These are phyloP conservation scores for Campoplex capitator DNA, from an alignment of 2,888 invertebrate species.

Conservation along the genomic window DNA sequence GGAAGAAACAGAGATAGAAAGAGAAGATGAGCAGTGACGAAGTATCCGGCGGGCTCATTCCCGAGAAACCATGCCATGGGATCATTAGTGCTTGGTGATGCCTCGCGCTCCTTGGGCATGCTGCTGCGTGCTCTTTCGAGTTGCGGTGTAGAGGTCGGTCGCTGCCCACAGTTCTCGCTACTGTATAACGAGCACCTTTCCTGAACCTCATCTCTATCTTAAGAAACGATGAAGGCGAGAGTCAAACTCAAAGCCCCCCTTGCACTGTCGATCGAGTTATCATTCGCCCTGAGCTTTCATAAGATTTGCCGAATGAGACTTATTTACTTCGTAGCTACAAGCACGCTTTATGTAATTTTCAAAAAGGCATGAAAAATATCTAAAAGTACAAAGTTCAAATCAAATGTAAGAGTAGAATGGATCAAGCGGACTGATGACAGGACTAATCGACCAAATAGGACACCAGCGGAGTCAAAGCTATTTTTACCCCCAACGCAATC, in stretches of 20 bases:
- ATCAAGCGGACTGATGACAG: background rate
- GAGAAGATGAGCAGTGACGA: constrained; percentile 63
- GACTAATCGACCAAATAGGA: constrained; percentile 13
- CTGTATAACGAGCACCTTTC: constrained; percentile 78
- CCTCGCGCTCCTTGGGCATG: constrained; percentile 57
- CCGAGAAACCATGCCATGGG: constrained; percentile 69
- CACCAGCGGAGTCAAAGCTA: background rate
- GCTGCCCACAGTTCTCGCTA: constrained; percentile 75
- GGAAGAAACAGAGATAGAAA: constrained; percentile 17
- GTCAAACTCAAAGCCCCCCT: background rate
- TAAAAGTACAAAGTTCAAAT: background rate
- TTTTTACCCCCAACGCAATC: constrained; percentile 1
- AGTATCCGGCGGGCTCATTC: constrained; percentile 69
- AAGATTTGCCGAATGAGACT: constrained; percentile 23
- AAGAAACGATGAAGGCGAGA: constrained; percentile 49
- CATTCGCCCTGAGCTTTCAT: constrained; percentile 45
- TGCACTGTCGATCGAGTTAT: constrained; percentile 52
- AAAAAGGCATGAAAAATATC: background rate
- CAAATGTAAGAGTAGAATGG: background rate
- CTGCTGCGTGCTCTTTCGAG: constrained; percentile 71
- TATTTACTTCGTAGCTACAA: background rate
- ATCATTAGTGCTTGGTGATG: constrained; percentile 72
- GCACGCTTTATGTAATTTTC: background rate
- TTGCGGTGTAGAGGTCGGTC: constrained; percentile 73
- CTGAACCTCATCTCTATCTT: constrained; percentile 68